Conservation (phyloP, 35 echinoderm and acorn worm genomes). For the Ptychodera flava region DNA sequence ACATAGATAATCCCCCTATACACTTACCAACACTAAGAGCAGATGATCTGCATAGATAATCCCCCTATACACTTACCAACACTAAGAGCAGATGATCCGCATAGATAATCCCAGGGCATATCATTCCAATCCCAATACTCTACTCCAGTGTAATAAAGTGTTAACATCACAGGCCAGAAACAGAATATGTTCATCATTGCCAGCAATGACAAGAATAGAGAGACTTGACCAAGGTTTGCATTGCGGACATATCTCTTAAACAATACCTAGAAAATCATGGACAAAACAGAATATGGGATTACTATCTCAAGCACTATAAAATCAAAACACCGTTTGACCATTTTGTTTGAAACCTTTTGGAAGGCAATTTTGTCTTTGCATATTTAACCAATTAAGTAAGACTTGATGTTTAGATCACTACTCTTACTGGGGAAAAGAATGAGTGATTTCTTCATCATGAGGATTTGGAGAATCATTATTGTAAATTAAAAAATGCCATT, state of each 20-base stretch:
- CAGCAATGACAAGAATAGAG: conserved; percentile 73
- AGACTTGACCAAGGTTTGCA: conserved; percentile 81
- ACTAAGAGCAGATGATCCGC: conserved; percentile 56
- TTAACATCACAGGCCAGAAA: conserved; percentile 73
- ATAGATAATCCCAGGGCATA: conserved; percentile 79
- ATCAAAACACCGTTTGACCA: too few relatives aligned
- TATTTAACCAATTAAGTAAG: too few relatives aligned
- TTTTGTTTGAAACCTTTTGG: too few relatives aligned
- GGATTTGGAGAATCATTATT: too few relatives aligned
- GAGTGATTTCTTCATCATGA: too few relatives aligned
- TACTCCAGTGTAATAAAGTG: conserved; percentile 50
- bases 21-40: not conserved
- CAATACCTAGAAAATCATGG: too few relatives aligned
- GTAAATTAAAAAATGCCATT: too few relatives aligned
- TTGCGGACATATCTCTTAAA: conserved; percentile 67
- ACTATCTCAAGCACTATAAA: too few relatives aligned
- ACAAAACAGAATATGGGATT: too few relatives aligned
- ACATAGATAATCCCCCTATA: not conserved
- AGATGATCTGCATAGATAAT: not conserved
- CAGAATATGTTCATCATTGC: conserved; percentile 58
- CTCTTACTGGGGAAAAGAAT: too few relatives aligned
- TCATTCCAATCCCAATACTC: conserved; percentile 68
- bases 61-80: conserved; percentile 44
- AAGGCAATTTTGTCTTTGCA: too few relatives aligned
- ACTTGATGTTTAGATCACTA: too few relatives aligned